phyloP scores from a whole-genome alignment of 1,140 invertebrate genomes.

The Helicoverpa zea region DNA sequence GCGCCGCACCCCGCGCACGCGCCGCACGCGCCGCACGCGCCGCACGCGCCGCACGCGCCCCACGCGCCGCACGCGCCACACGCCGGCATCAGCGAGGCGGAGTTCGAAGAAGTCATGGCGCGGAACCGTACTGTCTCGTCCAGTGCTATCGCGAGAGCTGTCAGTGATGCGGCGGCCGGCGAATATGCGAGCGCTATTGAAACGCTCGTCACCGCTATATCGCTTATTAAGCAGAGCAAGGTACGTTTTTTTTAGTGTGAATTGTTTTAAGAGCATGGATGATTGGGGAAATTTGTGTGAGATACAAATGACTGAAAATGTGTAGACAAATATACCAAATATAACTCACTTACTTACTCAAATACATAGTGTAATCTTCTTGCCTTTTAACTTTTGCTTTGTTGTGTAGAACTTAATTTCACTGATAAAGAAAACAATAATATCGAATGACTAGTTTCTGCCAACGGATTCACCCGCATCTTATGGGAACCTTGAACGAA shows the following conservation, averaged over 20 bases:
- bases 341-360: too few relatives aligned
- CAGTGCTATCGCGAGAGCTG: slow-evolving; percentile 98
- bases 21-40: slow-evolving; percentile 54
- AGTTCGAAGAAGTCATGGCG: slow-evolving; percentile 99
- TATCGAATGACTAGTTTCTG: too few relatives aligned
- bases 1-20: slow-evolving; percentile 57
- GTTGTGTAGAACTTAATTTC: too few relatives aligned
- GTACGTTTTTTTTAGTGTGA: slow-evolving; percentile 60
- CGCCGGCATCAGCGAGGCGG: slow-evolving; percentile 94
- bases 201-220: slow-evolving; percentile 99
- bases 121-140: slow-evolving; percentile 99
- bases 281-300: too few relatives aligned
- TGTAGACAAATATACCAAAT: too few relatives aligned
- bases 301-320: too few relatives aligned
- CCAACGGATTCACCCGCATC: too few relatives aligned
- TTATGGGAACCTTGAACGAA: too few relatives aligned
- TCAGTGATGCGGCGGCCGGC: slow-evolving; percentile 98
- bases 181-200: slow-evolving; percentile 99
- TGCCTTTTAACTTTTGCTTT: neutral
- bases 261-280: too few relatives aligned
- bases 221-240: slow-evolving; percentile 99
- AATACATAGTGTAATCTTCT: neutral
- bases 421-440: too few relatives aligned
- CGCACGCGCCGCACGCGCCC: slow-evolving; percentile 53
- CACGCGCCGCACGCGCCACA: slow-evolving; percentile 63